Conservation (phyloP, 2,888 invertebrate genomes). For the Pyralis farinalis region DNA sequence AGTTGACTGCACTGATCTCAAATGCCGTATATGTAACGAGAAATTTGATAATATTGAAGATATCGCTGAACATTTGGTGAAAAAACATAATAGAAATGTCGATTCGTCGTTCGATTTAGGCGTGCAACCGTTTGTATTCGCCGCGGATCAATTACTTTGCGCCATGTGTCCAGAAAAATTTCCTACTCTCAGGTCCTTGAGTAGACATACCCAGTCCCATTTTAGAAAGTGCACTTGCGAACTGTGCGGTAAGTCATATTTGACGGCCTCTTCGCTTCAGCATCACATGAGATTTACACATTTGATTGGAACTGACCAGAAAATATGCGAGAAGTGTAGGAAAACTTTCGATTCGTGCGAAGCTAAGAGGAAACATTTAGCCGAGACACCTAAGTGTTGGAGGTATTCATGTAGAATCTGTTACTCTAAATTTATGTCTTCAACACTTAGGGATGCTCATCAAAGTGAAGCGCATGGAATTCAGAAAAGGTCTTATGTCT, state of each 20-base stretch:
- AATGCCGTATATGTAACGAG: conserved; percentile 42
- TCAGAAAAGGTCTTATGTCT: conserved; percentile 40
- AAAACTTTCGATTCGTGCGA: conserved; percentile 35
- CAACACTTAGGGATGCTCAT: conserved; percentile 39
- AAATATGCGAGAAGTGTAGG: conserved; percentile 41
- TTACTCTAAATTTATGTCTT: conserved; percentile 40
- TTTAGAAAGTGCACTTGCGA: conserved; percentile 52
- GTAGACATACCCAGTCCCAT: conserved; percentile 50
- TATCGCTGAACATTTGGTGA: conserved; percentile 37
- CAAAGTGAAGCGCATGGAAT: conserved; percentile 40
- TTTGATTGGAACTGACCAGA: conserved; percentile 19
- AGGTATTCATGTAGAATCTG: conserved; percentile 46
- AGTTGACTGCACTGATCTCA: conserved; percentile 51
- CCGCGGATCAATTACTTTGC: conserved; percentile 40
- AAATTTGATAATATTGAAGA: conserved; percentile 28
- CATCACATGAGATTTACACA: conserved; percentile 33
- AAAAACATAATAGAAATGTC: conserved; percentile 32
- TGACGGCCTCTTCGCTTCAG: conserved; percentile 37
- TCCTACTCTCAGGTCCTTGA: conserved; percentile 41
- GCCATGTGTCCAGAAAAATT: conserved; percentile 39
- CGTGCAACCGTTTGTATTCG: conserved; percentile 47
- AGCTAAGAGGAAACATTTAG: conserved; percentile 40
- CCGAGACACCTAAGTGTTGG: conserved; percentile 40
- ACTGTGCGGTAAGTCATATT: conserved; percentile 52
- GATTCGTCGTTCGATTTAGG: conserved; percentile 40